Evolutionary conservation across 2,113 vertebrate genomes (phyloP).

Genomic region (Ranitomeya imitator): DNA sequence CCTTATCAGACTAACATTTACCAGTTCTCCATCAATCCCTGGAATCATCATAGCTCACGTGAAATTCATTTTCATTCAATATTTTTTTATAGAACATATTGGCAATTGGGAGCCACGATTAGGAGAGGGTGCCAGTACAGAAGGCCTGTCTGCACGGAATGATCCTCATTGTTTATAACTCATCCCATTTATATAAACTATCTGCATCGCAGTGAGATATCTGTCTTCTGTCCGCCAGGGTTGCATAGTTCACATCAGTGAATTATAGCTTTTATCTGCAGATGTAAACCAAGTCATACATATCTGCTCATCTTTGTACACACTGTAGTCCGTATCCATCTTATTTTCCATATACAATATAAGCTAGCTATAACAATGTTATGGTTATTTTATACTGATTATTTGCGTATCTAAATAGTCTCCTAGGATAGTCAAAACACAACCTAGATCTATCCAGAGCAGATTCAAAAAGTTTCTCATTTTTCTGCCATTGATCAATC

Average conservation of each 20-base stretch:
- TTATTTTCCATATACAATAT: conserved; percentile 37
- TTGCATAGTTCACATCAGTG: conserved; percentile 41
- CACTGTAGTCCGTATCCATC: not conserved
- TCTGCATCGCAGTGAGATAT: conserved; percentile 44
- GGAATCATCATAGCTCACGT: not conserved
- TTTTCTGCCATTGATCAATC: not conserved
- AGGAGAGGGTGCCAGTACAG: conserved; percentile 32
- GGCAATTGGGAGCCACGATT: not conserved
- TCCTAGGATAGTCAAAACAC: not conserved
- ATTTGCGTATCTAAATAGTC: not conserved
- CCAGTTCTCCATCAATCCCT: not conserved
- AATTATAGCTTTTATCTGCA: conserved; percentile 43
- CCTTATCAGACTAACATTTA: not conserved
- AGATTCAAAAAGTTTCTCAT: not conserved
- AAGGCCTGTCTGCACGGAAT: conserved; percentile 48
- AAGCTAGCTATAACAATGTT: conserved; percentile 23
- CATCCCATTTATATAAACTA: conserved; percentile 37
- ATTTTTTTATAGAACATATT: conserved; percentile 20
- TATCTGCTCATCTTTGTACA: conserved; percentile 36
- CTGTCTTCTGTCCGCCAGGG: conserved; percentile 41
- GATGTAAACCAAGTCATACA: conserved; percentile 39
- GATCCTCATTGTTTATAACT: conserved; percentile 52
- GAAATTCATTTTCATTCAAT: not conserved
- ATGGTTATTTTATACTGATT: conserved; percentile 19
- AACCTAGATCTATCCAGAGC: not conserved